Percentiles rank a stretch among this genome's conserved stretches.
phyloP scores from a whole-genome alignment of 2,797 vertebrate species.

The Percopsis omiscomaycus region DNA sequence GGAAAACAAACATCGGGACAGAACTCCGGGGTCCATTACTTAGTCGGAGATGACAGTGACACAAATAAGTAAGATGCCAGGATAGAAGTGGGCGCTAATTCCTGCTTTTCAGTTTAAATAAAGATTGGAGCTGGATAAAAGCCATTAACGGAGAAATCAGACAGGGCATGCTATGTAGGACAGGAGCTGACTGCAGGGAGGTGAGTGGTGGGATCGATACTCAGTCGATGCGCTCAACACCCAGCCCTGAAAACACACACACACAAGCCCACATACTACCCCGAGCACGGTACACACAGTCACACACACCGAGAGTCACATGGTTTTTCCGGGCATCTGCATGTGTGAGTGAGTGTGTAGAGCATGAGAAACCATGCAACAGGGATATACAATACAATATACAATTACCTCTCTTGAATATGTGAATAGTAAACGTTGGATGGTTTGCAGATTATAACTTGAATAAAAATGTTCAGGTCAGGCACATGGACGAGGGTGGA shows the following conservation, averaged over 20 bases:
- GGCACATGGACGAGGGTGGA: conserved; percentile 62
- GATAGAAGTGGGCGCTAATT: conserved; percentile 79
- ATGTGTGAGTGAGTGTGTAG: conserved; percentile 46
- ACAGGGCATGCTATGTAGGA: conserved; percentile 85
- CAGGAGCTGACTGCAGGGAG: conserved; percentile 85
- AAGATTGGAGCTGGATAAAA: conserved; percentile 86
- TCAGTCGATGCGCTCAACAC: conserved; percentile 84
- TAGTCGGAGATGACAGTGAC: conserved; percentile 62
- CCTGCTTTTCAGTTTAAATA: conserved; percentile 88
- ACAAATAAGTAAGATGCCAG: conserved; percentile 68
- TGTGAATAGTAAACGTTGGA: conserved; percentile 65
- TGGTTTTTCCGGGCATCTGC: conserved; percentile 63
- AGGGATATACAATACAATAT: conserved; percentile 55
- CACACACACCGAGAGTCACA: conserved; percentile 43
- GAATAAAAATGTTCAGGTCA: conserved; percentile 68
- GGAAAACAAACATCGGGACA: conserved; percentile 47
- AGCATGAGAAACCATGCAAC: conserved; percentile 2
- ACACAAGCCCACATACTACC: conserved; percentile 41
- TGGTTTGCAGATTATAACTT: conserved; percentile 63
- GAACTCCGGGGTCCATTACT: conserved; percentile 56
- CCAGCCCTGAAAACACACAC: conserved; percentile 64
- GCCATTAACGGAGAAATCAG: conserved; percentile 87
- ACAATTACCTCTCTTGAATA: conserved; percentile 71
- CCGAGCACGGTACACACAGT: conserved; percentile 20
- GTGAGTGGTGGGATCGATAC: conserved; percentile 84